phyloP scores from a whole-genome alignment of 1,140 invertebrate genomes.

The Apolygus lucorum region DNA sequence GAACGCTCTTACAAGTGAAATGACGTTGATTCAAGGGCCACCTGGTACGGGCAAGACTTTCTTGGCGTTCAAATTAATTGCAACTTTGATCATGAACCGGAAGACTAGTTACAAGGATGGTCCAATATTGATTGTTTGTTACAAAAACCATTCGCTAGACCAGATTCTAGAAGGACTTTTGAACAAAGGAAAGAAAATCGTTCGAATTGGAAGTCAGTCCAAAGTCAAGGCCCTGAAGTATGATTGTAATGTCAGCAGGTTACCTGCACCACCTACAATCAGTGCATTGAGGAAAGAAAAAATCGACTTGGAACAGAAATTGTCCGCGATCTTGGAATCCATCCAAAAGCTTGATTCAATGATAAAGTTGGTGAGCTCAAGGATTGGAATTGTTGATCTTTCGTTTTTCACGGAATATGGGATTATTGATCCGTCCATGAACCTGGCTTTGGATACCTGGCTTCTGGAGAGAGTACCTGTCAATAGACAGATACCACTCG shows the following conservation, averaged over 20 bases:
- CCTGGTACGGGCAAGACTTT: constrained; percentile 75
- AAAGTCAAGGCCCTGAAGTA: constrained; percentile 45
- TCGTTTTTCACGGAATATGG: not conserved
- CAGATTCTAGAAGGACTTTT: constrained; percentile 73
- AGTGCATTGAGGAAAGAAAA: not conserved
- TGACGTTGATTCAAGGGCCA: constrained; percentile 67
- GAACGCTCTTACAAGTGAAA: constrained; percentile 50
- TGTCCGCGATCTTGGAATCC: not conserved
- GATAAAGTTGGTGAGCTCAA: not conserved
- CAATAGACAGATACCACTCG: too few relatives aligned
- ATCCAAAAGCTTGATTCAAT: not conserved
- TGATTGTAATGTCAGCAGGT: not conserved
- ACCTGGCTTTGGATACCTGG: not conserved
- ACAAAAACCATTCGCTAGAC: constrained; percentile 81
- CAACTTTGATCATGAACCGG: constrained; percentile 48
- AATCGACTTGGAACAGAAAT: not conserved
- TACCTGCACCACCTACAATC: not conserved
- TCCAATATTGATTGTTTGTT: constrained; percentile 65
- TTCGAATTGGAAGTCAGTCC: constrained; percentile 64
- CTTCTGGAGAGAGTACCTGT: too few relatives aligned
- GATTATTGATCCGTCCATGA: not conserved
- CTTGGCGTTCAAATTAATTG: constrained; percentile 57
- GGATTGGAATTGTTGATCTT: not conserved
- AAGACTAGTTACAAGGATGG: constrained; percentile 4
- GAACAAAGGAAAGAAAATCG: constrained; percentile 46